Base-by-base conservation (phyloP, 2,888 invertebrate species). In the Xylocampa areola region DNA sequence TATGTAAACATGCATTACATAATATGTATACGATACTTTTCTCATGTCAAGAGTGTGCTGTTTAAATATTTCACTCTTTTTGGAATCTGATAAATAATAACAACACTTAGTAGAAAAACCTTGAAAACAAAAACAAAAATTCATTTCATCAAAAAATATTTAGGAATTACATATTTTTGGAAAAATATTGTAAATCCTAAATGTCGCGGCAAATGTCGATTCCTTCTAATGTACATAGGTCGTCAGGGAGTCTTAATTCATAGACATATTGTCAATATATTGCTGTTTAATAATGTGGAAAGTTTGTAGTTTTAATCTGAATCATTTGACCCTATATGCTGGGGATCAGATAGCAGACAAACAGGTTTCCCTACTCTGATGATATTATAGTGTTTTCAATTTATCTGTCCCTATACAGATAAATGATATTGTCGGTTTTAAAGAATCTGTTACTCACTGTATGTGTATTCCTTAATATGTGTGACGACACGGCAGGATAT, bases 1-100 rank as follows among this genome's bases (percentile, higher is more conserved):
- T 65, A 54, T 54, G 35, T 70, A 55, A 66, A 68, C 27, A 49
- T 51, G 7, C 2, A 29, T 68, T 57, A 47, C 57, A 37, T 49
- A 41, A 45, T 65, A 41, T 61, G 52, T 49, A 36, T 52, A 49
- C 32, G 48, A 10, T 40, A 45, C 35, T 47, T 60, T 61, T 33
- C 41, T 35, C 10, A 39, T 14, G 10, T 19, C 5, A 16, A 17
- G 25, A 14, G 14, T 13, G 11, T 8, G 13, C 25, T 41, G 44
- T 16, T 39, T 41, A 36, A 49, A 40, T 45, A 41, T 30, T 11
- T 16, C 23, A 49, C 37, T 4, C 11, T 11, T 58, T 29, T 49
- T 5, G 7, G 0, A 39, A 6, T 21, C 17, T 30, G 36, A 27
- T 65, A 45, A 54, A n/a, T n/a, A n/a, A n/a, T n/a, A n/a, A n/a